phyloP scores from a whole-genome alignment of 1,140 invertebrate genomes.

The Aphelinus certus region DNA sequence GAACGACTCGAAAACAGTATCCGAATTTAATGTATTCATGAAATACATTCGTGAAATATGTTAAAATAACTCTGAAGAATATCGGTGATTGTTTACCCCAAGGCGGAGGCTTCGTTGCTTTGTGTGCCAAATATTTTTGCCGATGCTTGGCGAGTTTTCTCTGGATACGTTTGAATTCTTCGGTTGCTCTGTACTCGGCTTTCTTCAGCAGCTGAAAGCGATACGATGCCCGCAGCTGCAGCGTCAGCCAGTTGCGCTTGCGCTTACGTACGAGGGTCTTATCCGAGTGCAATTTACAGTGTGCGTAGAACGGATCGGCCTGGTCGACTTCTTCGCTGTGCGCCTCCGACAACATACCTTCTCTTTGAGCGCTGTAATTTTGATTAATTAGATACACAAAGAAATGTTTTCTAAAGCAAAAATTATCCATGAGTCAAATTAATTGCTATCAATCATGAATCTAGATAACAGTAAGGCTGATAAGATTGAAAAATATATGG shows the following conservation, averaged over 20 bases:
- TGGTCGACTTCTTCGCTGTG: conserved; percentile 93
- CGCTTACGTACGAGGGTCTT: conserved; percentile 81
- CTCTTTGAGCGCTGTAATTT: conserved; percentile 84
- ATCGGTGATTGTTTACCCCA: conserved; percentile 74
- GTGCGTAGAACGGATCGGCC: conserved; percentile 96
- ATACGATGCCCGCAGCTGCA: conserved; percentile 83
- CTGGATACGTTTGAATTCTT: conserved; percentile 79
- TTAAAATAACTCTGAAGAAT: no score
- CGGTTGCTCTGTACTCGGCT: conserved; percentile 67
- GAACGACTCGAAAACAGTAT: no score
- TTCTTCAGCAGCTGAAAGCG: conserved; percentile 69
- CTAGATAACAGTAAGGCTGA: no score
- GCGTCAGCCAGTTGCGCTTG: conserved; percentile 88
- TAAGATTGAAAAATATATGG: no score
- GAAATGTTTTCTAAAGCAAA: neutral
- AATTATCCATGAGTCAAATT: no score
- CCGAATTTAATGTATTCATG: no score
- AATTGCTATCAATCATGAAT: no score
- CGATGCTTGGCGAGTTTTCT: conserved; percentile 81
- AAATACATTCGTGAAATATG: no score
- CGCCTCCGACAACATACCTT: conserved; percentile 91
- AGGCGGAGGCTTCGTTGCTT: conserved; percentile 79
- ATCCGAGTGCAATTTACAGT: conserved; percentile 92
- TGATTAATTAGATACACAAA: conserved; percentile 17
- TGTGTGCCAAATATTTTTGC: conserved; percentile 78